Evolutionary conservation across 1,140 invertebrate species (phyloP).

Genomic region (Steinernema khuongi): DNA sequence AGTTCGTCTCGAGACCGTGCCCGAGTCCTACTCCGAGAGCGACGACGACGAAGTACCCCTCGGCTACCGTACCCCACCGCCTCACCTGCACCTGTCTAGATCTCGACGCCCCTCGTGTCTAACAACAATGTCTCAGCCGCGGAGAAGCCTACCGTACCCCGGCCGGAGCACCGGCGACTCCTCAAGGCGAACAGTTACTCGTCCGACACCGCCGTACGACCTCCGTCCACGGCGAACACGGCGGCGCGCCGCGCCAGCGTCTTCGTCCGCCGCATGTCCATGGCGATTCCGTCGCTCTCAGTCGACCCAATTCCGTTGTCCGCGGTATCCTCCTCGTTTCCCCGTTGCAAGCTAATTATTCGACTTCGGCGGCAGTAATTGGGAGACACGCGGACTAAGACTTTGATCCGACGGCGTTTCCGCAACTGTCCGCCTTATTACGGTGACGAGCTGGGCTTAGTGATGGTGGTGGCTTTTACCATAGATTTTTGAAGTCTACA

Average conservation of each 20-base stretch:
- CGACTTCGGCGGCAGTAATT: neutral
- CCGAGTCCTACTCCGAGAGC: constrained; percentile 19
- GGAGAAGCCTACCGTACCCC: neutral
- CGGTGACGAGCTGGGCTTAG: too few species aligned
- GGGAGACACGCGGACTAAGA: neutral
- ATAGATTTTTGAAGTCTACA: too few species aligned
- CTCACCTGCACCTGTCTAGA: neutral
- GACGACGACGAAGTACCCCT: constrained; percentile 16
- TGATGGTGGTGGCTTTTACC: too few species aligned
- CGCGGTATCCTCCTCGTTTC: constrained; percentile 32
- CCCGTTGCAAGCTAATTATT: neutral
- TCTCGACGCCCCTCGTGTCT: neutral
- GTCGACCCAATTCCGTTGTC: constrained; percentile 47
- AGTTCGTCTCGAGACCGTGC: constrained; percentile 22
- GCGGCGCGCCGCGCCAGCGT: constrained; percentile 38
- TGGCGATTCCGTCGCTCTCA: constrained; percentile 48
- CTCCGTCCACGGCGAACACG: constrained; percentile 15
- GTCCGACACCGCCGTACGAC: neutral
- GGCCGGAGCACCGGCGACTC: neutral
- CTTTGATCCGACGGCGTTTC: constrained; percentile 8
- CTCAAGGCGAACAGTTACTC: constrained; percentile 12
- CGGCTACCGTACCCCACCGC: neutral
- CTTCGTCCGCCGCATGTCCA: constrained; percentile 48
- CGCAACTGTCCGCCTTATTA: too few species aligned
- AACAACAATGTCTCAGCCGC: neutral